Base-by-base conservation (phyloP, 2,797 vertebrate species). In the Onychomys leucogaster region DNA sequence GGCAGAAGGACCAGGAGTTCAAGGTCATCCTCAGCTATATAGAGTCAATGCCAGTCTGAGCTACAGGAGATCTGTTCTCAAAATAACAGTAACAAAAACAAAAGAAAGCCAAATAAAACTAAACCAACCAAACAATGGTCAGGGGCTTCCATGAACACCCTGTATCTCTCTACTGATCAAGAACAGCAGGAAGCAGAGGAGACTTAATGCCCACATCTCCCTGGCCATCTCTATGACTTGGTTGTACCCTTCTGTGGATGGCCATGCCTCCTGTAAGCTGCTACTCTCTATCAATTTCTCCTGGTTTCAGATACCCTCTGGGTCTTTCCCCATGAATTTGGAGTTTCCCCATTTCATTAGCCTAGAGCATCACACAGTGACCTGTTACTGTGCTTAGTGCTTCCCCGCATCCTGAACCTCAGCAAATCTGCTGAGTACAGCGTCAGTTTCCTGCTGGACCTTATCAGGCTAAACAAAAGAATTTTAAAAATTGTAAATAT, bases 381-480 rank as follows among this genome's bases (percentile, higher is more conserved):
- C 84, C 29, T 34, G 1, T 37, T 52, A 37, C 63, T 41, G 17
- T 65, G 29, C 55, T 57, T 27, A 37, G 27, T 17, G 10, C 4
- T 19, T 41, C n/a, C 67, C 14, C 46, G 3, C 34, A 37, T 29
- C 49, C 41, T 84, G 55, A n/a, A 19, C 43, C 41, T 91, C 9
- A 69, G 6, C 55, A 43, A 57, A 12, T 1, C 71, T 65, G 3
- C 76, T 27, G 46, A 94, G 37, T 55, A 59, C 65, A 69, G 7
- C 19, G 46, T 63, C 7, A 29, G 19, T 80, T 95, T 92, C 78
- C 63, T 67, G 3, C 59, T 77, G 63, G 61, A 27, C 9, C 49
- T 12, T 67, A 71, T 59, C 69, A 87, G 80, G 77, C 63, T 17
- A 73, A 88, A 73, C 34, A 69, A 49, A 65, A 89, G 71, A 92